Evolutionary conservation across 2,113 vertebrate genomes (phyloP), one percentile per base, ranked within the genome.

Genomic region (Potamarius usumacintae): DNA sequence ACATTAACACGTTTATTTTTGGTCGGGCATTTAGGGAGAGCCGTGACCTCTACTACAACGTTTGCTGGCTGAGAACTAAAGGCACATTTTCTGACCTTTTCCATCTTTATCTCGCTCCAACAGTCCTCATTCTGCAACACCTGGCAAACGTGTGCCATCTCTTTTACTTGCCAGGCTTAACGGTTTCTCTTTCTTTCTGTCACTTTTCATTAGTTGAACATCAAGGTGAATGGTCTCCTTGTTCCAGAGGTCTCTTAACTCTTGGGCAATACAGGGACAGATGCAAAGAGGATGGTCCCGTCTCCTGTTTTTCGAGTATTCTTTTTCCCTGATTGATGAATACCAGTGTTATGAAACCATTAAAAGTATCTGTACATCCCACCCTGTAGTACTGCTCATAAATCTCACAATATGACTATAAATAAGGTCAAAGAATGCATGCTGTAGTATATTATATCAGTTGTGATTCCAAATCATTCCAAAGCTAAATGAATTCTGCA

Each of bases 21-120:
- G 94, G 96, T 94, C 95, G 96, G 96, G 96, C 96, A 96, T 97
- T 98, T 96, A 97, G 96, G 95, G 94, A 95, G 94, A 96, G 95
- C 96, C 96, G 95, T 94, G 96, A 95, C 96, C 96, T 96, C 96
- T 96, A 95, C 95, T 95, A 95, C 95, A 96, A 95, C 95, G 95
- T 95, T 95, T 93, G 53, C 77, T 85, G 76, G 78, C 76, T 86
- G 85, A 85, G 87, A 71, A 53, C 50, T 34, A 27, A 62, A 82
- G 12, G 58, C 27, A 63, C 78, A 53, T 65, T 89, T 42, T 84
- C 84, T 65, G 63, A 85, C 69, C 85, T 69, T 87, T 82, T 34
- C 84, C 48, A 55, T 78, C 22, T 78, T 85, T n/a, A 52, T 88
- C 84, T 52, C 12, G n/a, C 58, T 48, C 22, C 42, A 86, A 69